phyloP scores from a whole-genome alignment of 1,140 invertebrate genomes.

The Zaprionus inermis region DNA sequence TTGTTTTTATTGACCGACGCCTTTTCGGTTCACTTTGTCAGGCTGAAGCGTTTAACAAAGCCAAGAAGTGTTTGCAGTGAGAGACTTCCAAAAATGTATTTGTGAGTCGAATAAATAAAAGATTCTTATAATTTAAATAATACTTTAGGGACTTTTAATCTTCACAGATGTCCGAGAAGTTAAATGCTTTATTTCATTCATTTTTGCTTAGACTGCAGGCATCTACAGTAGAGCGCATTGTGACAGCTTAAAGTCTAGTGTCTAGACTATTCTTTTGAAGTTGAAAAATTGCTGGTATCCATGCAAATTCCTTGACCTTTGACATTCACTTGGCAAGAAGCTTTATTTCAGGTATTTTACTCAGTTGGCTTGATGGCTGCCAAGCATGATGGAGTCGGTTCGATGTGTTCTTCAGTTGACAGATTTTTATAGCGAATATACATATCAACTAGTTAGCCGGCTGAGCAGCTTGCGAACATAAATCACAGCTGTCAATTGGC shows the following conservation, averaged over 20 bases:
- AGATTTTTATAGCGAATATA: neutral
- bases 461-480: slow-evolving; percentile 32
- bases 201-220: neutral
- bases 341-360: neutral
- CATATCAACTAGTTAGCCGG: neutral
- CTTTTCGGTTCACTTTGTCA: slow-evolving; percentile 52
- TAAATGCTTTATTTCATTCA: neutral
- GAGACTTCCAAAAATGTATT: neutral
- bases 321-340: neutral
- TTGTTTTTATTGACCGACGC: slow-evolving; percentile 62
- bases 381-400: neutral
- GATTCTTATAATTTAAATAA: neutral
- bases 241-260: slow-evolving; percentile 21
- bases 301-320: slow-evolving; percentile 53
- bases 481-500: slow-evolving; percentile 72
- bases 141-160: neutral
- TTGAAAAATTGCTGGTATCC: slow-evolving; percentile 33
- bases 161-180: neutral
- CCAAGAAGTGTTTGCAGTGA: neutral
- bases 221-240: neutral
- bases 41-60: neutral
- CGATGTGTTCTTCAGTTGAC: neutral
- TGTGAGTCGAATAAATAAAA: neutral
- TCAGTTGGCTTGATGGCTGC: neutral
- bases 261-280: slow-evolving; percentile 19